phyloP scores from a whole-genome alignment of 2,797 vertebrate genomes.

The Masticophis lateralis region DNA sequence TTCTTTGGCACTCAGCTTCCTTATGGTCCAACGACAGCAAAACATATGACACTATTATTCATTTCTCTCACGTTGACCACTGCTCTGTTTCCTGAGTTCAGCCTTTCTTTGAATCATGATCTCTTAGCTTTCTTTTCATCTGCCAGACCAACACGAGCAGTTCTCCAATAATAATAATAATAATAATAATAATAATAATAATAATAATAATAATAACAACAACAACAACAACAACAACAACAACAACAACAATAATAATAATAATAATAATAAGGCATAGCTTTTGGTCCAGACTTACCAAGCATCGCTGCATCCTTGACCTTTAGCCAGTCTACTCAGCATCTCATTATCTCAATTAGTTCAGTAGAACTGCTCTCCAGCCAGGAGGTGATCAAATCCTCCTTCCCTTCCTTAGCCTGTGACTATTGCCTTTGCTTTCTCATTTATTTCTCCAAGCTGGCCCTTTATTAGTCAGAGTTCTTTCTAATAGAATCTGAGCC shows the following conservation, averaged over 20 bases:
- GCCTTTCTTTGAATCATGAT: conserved; percentile 22
- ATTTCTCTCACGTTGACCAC: conserved; percentile 20
- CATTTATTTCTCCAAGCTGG: conserved; percentile 44
- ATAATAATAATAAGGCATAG: conserved; percentile 29
- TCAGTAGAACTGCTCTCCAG: conserved; percentile 3
- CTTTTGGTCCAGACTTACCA: conserved; percentile 47
- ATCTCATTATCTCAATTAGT: conserved; percentile 61
- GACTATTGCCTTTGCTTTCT: conserved; percentile 38
- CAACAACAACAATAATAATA: too few species aligned
- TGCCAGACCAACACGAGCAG: conserved; percentile 21
- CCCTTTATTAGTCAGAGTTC: conserved; percentile 42
- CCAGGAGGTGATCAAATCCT: conserved; percentile 44
- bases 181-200: too few species aligned
- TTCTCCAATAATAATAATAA: background rate
- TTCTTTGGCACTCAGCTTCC: too few species aligned
- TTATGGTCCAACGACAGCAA: too few species aligned
- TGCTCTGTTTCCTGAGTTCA: conserved; percentile 26
- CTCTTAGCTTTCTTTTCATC: conserved; percentile 5
- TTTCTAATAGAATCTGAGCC: conserved; percentile 34
- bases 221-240: too few species aligned
- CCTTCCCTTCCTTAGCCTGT: conserved; percentile 27
- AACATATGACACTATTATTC: background rate
- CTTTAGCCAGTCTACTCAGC: conserved; percentile 58
- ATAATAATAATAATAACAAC: too few species aligned
- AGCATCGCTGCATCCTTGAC: conserved; percentile 48